Conservation (phyloP, 2,113 vertebrate species). For the Arenaria interpres region DNA sequence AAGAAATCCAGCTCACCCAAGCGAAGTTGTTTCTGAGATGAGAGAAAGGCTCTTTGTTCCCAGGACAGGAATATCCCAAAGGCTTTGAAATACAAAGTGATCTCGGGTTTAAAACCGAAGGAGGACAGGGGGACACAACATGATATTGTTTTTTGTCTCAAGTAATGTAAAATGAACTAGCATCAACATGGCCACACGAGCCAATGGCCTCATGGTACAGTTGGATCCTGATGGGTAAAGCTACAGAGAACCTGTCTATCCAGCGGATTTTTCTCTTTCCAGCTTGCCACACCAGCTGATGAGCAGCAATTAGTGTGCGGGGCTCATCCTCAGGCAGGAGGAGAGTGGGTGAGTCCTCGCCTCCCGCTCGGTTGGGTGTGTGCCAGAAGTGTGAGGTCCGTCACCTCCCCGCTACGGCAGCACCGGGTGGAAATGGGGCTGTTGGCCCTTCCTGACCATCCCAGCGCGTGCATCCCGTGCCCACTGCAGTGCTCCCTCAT, state of each 20-base stretch:
- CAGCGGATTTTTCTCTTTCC: not conserved
- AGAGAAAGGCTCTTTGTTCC: not conserved
- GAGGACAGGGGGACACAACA: not conserved
- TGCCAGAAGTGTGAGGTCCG: fast-evolving
- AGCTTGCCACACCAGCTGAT: not conserved
- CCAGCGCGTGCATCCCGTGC: fast-evolving
- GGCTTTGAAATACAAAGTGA: not conserved
- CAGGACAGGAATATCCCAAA: not conserved
- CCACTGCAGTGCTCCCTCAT: fast-evolving
- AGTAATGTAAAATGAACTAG: not conserved
- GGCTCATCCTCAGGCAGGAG: not conserved
- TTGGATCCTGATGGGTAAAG: not conserved
- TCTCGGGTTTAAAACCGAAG: not conserved
- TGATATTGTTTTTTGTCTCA: not conserved
- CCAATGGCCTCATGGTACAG: not conserved
- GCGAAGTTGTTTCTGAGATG: not conserved
- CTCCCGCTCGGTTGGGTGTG: not conserved
- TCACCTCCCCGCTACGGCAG: fast-evolving
- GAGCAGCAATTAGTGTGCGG: not conserved
- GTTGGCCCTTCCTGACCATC: not conserved
- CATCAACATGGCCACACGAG: not conserved
- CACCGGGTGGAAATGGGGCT: not conserved
- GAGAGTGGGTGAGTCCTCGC: not conserved
- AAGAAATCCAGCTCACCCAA: not conserved
- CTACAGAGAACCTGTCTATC: not conserved